Conservation (phyloP, 1,140 invertebrate genomes). For the Zaprionus inermis region DNA sequence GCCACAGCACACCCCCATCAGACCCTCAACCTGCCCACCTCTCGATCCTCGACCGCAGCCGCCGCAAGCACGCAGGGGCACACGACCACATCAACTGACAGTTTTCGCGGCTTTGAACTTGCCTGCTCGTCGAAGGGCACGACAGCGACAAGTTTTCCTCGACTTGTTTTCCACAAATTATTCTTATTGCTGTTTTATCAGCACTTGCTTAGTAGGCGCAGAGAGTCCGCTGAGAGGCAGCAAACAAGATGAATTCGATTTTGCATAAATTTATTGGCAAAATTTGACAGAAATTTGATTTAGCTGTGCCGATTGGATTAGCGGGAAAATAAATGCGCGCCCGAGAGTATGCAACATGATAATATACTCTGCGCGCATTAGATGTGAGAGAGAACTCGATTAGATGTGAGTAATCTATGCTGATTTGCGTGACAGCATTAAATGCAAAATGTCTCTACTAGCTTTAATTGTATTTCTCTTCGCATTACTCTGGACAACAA, state of each 20-base stretch:
- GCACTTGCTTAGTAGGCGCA: slow-evolving; percentile 23
- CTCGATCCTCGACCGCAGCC: slow-evolving; percentile 20
- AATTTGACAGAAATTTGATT: slow-evolving; percentile 53
- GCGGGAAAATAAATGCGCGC: slow-evolving; percentile 23
- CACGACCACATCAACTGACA: slow-evolving; percentile 71
- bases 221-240: not conserved
- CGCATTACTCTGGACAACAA: not conserved
- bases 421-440: not conserved
- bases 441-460: not conserved
- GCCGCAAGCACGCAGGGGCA: slow-evolving; percentile 31
- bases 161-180: slow-evolving; percentile 24
- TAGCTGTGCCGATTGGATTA: slow-evolving; percentile 46
- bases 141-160: slow-evolving; percentile 54
- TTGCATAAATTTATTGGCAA: slow-evolving; percentile 44
- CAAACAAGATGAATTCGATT: slow-evolving; percentile 34
- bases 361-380: slow-evolving; percentile 26
- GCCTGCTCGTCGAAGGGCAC: slow-evolving; percentile 57
- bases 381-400: not conserved
- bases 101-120: slow-evolving; percentile 75
- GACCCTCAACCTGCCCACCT: slow-evolving; percentile 36
- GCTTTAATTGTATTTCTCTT: slow-evolving; percentile 5
- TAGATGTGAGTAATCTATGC: not conserved
- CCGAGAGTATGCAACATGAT: slow-evolving; percentile 27
- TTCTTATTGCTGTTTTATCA: slow-evolving; percentile 42
- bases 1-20: slow-evolving; percentile 25